phyloP scores from a whole-genome alignment of 1,140 invertebrate genomes.

The Coelopa frigida region DNA sequence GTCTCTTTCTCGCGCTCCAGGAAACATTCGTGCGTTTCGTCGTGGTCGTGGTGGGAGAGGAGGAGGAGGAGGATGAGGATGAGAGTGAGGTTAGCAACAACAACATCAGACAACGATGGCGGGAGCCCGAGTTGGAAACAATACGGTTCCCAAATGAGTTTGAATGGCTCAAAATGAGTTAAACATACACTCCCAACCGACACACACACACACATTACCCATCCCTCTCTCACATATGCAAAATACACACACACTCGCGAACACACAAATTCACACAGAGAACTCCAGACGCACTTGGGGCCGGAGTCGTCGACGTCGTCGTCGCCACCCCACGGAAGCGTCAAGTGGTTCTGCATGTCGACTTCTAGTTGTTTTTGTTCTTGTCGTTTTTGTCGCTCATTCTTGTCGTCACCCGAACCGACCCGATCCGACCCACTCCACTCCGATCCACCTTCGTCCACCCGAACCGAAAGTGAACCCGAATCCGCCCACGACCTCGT shows the following conservation, averaged over 20 bases:
- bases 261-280: neutral
- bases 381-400: constrained; percentile 10
- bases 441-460: too few relatives aligned
- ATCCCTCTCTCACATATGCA: neutral
- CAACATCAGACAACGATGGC: too few relatives aligned
- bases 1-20: too few relatives aligned
- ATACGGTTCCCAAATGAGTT: neutral
- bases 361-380: constrained; percentile 13
- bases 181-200: too few relatives aligned
- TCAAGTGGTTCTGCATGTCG: constrained; percentile 17
- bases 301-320: neutral
- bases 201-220: neutral
- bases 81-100: too few relatives aligned
- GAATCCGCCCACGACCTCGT: too few relatives aligned
- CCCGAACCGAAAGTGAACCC: too few relatives aligned
- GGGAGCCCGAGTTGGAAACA: too few relatives aligned
- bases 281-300: neutral
- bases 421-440: neutral
- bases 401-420: neutral
- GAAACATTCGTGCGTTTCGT: too few relatives aligned
- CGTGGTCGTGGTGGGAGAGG: too few relatives aligned
- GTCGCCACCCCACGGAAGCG: constrained; percentile 11
- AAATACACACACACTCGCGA: constrained; percentile 2
- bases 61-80: too few relatives aligned
- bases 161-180: neutral